These are phyloP conservation scores for Drosophila biarmipes DNA, from an alignment of 1,140 invertebrate genomes.

Conservation along the genomic window DNA sequence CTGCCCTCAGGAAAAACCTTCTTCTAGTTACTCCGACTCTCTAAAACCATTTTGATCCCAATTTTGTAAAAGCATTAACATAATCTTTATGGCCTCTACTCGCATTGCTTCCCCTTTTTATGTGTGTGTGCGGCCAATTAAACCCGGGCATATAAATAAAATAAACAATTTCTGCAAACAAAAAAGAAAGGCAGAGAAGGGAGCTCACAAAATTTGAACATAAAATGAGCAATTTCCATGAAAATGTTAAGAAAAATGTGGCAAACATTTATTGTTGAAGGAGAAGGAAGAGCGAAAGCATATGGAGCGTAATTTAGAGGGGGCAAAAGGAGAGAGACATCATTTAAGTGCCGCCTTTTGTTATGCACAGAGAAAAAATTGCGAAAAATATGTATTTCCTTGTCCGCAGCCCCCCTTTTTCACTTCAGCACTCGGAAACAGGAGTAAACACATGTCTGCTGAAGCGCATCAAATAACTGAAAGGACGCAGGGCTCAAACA, in stretches of 20 bases:
- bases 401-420: not conserved
- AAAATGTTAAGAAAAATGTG: conserved; percentile 76
- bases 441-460: conserved; percentile 77
- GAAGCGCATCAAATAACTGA: conserved; percentile 57
- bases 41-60: conserved; percentile 29
- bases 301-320: conserved; percentile 69
- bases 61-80: conserved; percentile 47
- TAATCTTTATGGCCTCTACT: conserved; percentile 48
- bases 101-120: conserved; percentile 22
- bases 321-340: conserved; percentile 29
- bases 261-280: conserved; percentile 65
- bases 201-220: conserved; percentile 47
- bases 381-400: conserved; percentile 39
- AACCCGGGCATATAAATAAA: conserved; percentile 74
- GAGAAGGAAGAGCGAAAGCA: conserved; percentile 21
- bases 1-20: not conserved
- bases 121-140: conserved; percentile 64
- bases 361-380: conserved; percentile 53
- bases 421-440: conserved; percentile 48
- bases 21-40: conserved; percentile 22
- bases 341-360: conserved; percentile 69
- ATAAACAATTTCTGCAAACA: conserved; percentile 69
- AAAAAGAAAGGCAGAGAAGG: conserved; percentile 10
- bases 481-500: conserved; percentile 26
- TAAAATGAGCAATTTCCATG: conserved; percentile 78